Base-by-base conservation (phyloP, 2,888 invertebrate species). In the Phania funesta region DNA sequence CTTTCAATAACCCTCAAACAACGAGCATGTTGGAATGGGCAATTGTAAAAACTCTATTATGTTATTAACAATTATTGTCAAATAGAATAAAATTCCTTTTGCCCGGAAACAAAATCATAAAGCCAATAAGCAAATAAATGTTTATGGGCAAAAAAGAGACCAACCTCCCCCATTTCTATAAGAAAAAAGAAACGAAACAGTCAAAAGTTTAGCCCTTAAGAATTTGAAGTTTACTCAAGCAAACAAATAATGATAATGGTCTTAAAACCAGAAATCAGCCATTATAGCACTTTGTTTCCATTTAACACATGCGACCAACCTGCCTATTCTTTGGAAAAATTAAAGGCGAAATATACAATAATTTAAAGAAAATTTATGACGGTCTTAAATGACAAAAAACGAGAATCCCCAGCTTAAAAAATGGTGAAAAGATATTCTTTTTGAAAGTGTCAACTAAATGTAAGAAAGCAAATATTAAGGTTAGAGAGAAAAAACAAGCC, bases 321-420 rank as follows among this genome's bases (percentile, higher is more conserved):
- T 71, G 44, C 32, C 22, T 46, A 38, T 26, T 44, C n/a, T n/a
- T 24, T 32, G 13, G 16, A 24, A n/a, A 29, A 9, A 20, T 22
- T n/a, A 7, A n/a, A 11, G 20, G 32, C 32, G 29, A 67, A 74
- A 22, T 41, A 24, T 26, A 56, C 18, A 74, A 82, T 78, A 78
- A 82, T 82, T 82, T 82, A 74, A 82, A 78, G 35, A 58, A 74
- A 82, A 82, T 82, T 82, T 82, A 82, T 78, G 74, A 74, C 46
- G 74, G 74, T 68, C 82, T 78, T 78, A 74, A 82, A 64, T 48
- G 74, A 68, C 54, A 62, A 79, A 11, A 54, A 65, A n/a, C 26
- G 24, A 70, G 64, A 54, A 64, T 64, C 44, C 62, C 48, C 26
- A 46, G 24, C 50, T 70, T 64, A 70, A 77, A 48, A 50, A 32